Percentiles rank a stretch among this genome's conserved stretches.
Conservation (phyloP, 2,888 invertebrate species). For the Drosophila mayaguana region DNA sequence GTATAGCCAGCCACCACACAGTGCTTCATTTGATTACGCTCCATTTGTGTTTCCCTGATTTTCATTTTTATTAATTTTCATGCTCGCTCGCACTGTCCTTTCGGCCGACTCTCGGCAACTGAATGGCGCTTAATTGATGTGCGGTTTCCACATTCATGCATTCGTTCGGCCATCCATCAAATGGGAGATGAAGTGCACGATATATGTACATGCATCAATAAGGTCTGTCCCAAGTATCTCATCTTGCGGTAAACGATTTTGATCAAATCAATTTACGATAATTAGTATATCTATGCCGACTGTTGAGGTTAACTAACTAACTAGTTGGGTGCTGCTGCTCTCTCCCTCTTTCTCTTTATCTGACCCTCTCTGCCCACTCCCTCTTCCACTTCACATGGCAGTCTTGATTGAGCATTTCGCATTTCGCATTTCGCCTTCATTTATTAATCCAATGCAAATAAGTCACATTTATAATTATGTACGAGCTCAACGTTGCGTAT, state of each 20-base stretch:
- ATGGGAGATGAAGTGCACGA: conserved; percentile 12
- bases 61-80: conserved; percentile 10
- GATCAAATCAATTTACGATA: conserved; percentile 26
- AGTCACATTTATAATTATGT: background rate
- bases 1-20: background rate
- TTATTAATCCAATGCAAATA: background rate
- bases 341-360: background rate
- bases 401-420: conserved; percentile 1
- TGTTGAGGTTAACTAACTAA: background rate
- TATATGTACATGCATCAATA: conserved; percentile 13
- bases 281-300: conserved; percentile 6
- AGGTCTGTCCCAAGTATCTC: conserved; percentile 1
- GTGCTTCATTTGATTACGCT: conserved; percentile 57
- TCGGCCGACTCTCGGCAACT: conserved; percentile 31
- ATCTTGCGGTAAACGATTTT: conserved; percentile 2
- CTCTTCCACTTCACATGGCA: background rate
- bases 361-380: background rate
- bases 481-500: conserved; percentile 11
- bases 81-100: background rate
- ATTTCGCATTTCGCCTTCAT: background rate
- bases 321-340: too few relatives aligned
- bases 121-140: conserved; percentile 68
- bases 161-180: conserved; percentile 31
- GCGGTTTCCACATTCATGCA: conserved; percentile 40
- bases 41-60: conserved; percentile 51